Base-by-base conservation (phyloP, 2,113 vertebrate species). In the Numenius arquata region DNA sequence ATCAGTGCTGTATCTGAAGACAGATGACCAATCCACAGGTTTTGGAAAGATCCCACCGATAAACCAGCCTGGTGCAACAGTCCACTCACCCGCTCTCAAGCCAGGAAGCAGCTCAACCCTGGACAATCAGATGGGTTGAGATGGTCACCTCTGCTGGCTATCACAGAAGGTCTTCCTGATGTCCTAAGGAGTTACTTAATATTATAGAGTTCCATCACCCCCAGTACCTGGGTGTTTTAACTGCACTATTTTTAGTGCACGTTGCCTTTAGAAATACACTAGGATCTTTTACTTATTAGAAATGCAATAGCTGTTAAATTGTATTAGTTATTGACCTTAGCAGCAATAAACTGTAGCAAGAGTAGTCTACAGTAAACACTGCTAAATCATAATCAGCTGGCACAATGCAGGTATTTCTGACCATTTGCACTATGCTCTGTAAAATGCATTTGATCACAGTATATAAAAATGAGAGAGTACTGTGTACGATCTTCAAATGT, bases 261-360 rank as follows among this genome's bases (percentile, higher is more conserved):
- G 0, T 67, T 52, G 25, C 4, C 2, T 91, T 94, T 89, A 76
- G 58, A 93, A 93, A 79, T 73, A 58, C 7, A 0, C 75, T 45
- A 12, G 74, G 59, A 79, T 85, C 81, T 90, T 94, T 93, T 86
- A 70, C 80, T 90, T 92, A 59, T 94, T 96, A 74, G 90, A 87
- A 93, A 85, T 88, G 80, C 81, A 95, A 68, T 76, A 92, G 93
- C 88, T 96, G 74, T 95, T 96, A 95, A 96, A 97, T 73, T 80
- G 70, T 93, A 93, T 96, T 96, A 88, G 96, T 95, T 97, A 95
- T 95, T 97, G 94, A 96, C 95, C 83, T 90, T 36, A 94, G 91
- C 76, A 79, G 78, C 88, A 91, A 79, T 96, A 97, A 92, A 96
- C 48, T 81, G 74, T 47, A 84, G 68, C 45, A 76, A 53, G 80